Evolutionary conservation across 2,797 vertebrate genomes (phyloP).

Genomic region (Xiphophorus birchmanni): DNA sequence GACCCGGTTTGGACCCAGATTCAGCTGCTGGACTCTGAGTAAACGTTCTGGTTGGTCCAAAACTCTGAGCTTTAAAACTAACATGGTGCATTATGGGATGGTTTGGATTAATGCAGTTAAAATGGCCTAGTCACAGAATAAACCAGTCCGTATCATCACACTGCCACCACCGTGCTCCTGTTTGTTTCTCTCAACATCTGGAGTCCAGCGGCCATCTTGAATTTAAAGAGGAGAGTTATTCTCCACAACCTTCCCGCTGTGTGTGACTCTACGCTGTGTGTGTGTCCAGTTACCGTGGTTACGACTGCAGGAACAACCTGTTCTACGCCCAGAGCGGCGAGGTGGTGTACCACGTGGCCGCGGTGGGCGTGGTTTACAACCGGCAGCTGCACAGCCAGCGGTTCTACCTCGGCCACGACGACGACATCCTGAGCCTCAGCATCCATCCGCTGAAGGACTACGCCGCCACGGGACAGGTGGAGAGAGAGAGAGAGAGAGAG

Average conservation of each 20-base stretch:
- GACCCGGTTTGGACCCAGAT: background rate
- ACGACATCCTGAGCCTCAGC: conserved; percentile 92
- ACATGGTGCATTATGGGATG: background rate
- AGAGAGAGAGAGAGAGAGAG: no score
- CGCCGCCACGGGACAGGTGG: conserved; percentile 92
- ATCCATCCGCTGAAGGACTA: conserved; percentile 94
- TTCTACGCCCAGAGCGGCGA: conserved; percentile 94
- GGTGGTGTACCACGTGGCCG: conserved; percentile 93
- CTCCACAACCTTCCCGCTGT: background rate
- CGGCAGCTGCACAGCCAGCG: conserved; percentile 90
- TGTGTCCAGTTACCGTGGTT: conserved; percentile 88
- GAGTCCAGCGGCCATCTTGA: background rate
- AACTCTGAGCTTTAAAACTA: background rate
- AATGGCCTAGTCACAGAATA: background rate
- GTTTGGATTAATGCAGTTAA: background rate
- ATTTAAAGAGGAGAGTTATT: background rate
- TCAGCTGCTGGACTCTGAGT: background rate
- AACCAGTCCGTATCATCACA: background rate
- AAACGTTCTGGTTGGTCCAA: background rate
- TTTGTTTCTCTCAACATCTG: background rate
- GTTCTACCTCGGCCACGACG: conserved; percentile 94
- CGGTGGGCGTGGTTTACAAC: conserved; percentile 90
- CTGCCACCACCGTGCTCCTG: background rate
- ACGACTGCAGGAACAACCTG: conserved; percentile 95
- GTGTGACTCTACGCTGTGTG: conserved; percentile 1